Base-by-base conservation (phyloP, 2,888 invertebrate species). In the Zootermopsis nevadensis region DNA sequence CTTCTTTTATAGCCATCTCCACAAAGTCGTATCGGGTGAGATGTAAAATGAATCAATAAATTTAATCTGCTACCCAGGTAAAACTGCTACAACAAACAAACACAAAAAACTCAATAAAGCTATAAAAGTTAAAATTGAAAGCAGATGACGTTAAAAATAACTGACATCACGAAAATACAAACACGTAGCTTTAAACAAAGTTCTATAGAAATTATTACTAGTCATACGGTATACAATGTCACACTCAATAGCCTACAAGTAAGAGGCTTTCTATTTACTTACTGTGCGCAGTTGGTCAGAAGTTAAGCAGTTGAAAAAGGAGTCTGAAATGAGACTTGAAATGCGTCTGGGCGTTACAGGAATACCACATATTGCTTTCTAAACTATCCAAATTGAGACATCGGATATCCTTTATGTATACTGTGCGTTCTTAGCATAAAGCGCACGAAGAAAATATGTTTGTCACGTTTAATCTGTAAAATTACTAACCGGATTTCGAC, bases 71-170 rank as follows among this genome's bases (percentile, higher is more conserved):
- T 60, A 12, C n/a, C n/a, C n/a, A 27, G 15, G 2, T 27, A n/a
- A 60, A 27, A 60, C 60, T n/a, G 60, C 60, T 60, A 1, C 60
- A 27, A 60, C 60, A 60, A 60, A n/a, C 60, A 60, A 60, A n/a
- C n/a, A 60, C 60, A 60, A n/a, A 60, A 60, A 60, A 60, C 60
- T n/a, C 60, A 60, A n/a, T 60, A n/a, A n/a, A 60, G 60, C n/a
- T n/a, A 24, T n/a, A 60, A n/a, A 60, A 60, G n/a, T n/a, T 60
- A 2, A 2, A 12, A n/a, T n/a, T n/a, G 27, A 60, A 60, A n/a
- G 60, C n/a, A 60, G 19, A 55, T n/a, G 60, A 60, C n/a, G n/a
- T 60, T 60, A 60, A 60, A 60, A 60, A n/a, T n/a, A 60, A 60
- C n/a, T 60, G n/a, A 60, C 60, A n/a, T 60, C n/a, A n/a, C 60